Evolutionary conservation across 2,797 vertebrate genomes (phyloP).

Genomic region (Oreortyx pictus): DNA sequence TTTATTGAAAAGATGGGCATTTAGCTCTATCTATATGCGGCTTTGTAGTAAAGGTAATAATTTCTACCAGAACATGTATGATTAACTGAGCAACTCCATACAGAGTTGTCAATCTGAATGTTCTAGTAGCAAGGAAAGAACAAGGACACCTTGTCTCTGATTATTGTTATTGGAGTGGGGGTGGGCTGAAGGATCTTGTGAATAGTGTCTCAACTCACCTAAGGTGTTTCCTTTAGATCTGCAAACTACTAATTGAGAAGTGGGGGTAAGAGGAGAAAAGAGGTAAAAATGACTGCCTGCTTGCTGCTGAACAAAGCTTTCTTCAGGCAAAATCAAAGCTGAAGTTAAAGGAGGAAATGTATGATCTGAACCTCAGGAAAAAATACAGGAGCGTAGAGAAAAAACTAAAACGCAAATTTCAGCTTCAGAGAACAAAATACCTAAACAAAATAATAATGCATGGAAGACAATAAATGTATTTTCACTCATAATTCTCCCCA

Average conservation of each 20-base stretch:
- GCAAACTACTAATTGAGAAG: slow-evolving; percentile 17
- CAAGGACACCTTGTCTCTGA: slow-evolving; percentile 66
- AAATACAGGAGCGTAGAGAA: background rate
- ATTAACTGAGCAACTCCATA: slow-evolving; percentile 54
- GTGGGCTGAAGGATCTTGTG: slow-evolving; percentile 28
- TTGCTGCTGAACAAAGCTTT: slow-evolving; percentile 13
- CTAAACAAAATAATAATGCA: background rate
- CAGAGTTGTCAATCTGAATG: slow-evolving; percentile 62
- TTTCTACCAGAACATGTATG: slow-evolving; percentile 51
- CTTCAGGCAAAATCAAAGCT: background rate
- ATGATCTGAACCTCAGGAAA: background rate
- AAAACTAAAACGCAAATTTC: background rate
- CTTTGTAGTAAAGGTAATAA: slow-evolving; percentile 68
- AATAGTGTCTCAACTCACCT: slow-evolving; percentile 44
- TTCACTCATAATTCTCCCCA: background rate
- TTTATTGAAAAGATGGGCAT: slow-evolving; percentile 63
- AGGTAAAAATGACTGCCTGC: slow-evolving; percentile 26
- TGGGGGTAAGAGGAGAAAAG: background rate
- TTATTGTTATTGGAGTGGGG: slow-evolving; percentile 46
- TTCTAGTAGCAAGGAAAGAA: slow-evolving; percentile 52
- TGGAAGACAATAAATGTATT: background rate
- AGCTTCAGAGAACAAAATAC: background rate
- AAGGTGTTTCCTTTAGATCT: slow-evolving; percentile 21
- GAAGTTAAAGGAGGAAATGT: background rate
- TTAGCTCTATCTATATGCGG: slow-evolving; percentile 56